Evolutionary conservation across 2,797 vertebrate species (phyloP).

Genomic region (Strix occidentalis): DNA sequence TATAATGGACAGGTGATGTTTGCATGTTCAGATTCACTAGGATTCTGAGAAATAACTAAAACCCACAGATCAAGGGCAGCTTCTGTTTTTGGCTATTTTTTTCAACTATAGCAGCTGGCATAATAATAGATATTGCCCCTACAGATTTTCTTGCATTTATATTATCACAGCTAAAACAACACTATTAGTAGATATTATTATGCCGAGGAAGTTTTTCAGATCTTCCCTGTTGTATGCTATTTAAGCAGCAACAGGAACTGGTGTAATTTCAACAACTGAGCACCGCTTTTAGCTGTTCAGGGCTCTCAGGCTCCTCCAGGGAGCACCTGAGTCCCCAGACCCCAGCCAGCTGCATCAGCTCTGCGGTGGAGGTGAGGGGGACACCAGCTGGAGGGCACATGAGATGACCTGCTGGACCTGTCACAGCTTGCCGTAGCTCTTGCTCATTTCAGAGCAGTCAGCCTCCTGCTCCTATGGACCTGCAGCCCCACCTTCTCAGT

Average conservation of each 20-base stretch:
- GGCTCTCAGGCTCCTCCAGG: rapidly evolving
- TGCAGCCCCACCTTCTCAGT: not conserved
- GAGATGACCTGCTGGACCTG: not conserved
- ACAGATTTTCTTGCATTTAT: not conserved
- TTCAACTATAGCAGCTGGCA: not conserved
- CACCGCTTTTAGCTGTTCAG: not conserved
- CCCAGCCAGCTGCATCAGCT: rapidly evolving
- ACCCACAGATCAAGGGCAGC: rapidly evolving
- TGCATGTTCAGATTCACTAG: not conserved
- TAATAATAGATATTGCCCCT: not conserved
- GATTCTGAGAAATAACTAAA: not conserved
- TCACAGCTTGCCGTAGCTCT: not conserved
- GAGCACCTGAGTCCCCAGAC: not conserved
- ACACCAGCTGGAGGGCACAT: not conserved
- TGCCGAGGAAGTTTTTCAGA: not conserved
- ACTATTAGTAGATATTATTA: not conserved
- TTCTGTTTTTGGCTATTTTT: not conserved
- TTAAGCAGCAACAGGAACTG: not conserved
- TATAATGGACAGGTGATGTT: not conserved
- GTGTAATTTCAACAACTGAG: not conserved
- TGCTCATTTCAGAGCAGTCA: not conserved
- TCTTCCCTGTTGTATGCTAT: not conserved
- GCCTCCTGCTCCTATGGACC: not conserved
- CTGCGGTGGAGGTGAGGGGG: not conserved
- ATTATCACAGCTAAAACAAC: not conserved